A percentile compares a stretch with the other conserved stretches of the same genome.
phyloP scores from a whole-genome alignment of 2,113 vertebrate species.

The Gulo gulo region DNA sequence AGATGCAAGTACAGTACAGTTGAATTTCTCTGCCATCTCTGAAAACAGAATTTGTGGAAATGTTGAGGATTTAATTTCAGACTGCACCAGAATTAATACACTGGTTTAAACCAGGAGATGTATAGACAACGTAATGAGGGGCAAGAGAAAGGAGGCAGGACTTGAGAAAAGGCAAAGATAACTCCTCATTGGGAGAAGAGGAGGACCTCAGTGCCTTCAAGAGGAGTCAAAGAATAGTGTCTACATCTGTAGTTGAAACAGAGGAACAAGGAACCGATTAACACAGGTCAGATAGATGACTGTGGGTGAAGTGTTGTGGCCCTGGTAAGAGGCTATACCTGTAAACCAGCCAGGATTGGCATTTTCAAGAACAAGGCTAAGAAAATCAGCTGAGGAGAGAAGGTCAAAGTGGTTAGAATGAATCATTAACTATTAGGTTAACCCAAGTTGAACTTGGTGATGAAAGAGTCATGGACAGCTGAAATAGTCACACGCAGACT shows the following conservation, averaged over 20 bases:
- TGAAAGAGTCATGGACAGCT: neutral
- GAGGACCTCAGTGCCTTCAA: neutral
- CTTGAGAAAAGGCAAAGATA: neutral
- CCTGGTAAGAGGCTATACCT: neutral
- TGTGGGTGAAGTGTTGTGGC: neutral
- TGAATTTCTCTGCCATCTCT: neutral
- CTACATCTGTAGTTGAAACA: neutral
- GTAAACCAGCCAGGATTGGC: neutral
- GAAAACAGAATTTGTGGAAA: neutral
- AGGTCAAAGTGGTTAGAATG: slow-evolving; percentile 6
- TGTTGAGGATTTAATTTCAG: slow-evolving; percentile 26
- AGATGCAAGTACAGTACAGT: neutral
- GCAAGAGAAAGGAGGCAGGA: neutral
- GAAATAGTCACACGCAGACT: neutral
- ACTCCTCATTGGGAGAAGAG: neutral
- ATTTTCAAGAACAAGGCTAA: neutral
- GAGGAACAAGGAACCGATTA: neutral
- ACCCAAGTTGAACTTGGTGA: neutral
- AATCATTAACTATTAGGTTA: slow-evolving; percentile 13
- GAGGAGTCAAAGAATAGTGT: neutral
- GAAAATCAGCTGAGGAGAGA: slow-evolving; percentile 35
- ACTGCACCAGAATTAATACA: neutral
- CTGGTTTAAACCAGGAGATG: neutral
- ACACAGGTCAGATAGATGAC: neutral
- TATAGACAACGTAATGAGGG: neutral